Evolutionary conservation across 2,797 vertebrate species (phyloP), one percentile per base, ranked within the genome.

Genomic region (Notolepis coatsorum): DNA sequence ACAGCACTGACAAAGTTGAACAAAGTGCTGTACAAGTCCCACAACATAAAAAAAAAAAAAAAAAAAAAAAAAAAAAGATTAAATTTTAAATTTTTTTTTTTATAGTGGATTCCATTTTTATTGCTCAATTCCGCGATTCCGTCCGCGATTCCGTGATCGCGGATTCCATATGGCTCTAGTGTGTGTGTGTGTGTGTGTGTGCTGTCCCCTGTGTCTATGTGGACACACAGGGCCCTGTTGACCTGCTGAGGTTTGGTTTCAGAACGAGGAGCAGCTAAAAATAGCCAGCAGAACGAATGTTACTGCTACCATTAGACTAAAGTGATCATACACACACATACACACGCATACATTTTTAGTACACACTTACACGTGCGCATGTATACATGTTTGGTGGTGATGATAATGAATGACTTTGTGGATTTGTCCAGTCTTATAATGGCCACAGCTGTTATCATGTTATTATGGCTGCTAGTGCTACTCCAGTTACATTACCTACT

Each of bases 241-340:
- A 23, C 68, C 71, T 59, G 59, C 77, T 75, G 69, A 73, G 54
- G 33, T 71, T 66, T 81, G 59, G 30, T 79, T 79, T 71, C 79
- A 81, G 51, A 60, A 65, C 31, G 25, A 64, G 58, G 35, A 84
- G 71, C 23, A 38, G 49, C 80, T 91, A 89, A 80, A 89, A 87
- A 87, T 91, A 91, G 83, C 59, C 13, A 0, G 27, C 49, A 64
- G n/a, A n/a, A n/a, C 61, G 61, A 73, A 76, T 81, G 79, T 61
- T 75, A 61, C 73, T 81, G 61, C 77, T 66, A 57, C 74, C 64
- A 72, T 60, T 27, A 48, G 63, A 80, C 54, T 31, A 17, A 48
- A 73, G 43, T 65, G 71, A 50, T 65, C 48, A 7, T 27, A 54
- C 53, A 38, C 48, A 59, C 30, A 20, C 7, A 17, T 28, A 17